phyloP scores from a whole-genome alignment of 2,113 vertebrate species.

The Leucopsar rothschildi region DNA sequence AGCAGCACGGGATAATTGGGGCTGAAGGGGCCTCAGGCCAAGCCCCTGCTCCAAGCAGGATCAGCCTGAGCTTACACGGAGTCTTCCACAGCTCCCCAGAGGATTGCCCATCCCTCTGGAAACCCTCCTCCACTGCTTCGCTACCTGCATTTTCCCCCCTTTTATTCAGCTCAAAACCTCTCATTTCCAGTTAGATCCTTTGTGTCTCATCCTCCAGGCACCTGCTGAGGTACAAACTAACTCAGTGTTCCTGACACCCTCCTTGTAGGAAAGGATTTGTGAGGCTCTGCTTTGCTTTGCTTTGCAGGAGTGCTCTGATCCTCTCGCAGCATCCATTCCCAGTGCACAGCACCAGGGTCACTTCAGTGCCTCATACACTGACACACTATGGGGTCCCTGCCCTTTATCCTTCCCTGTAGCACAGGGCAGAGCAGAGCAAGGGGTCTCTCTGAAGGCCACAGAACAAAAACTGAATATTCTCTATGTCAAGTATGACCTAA shows the following conservation, averaged over 20 bases:
- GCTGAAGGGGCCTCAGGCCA: background rate
- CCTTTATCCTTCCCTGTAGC: background rate
- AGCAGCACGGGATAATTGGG: accelerated
- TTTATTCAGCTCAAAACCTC: background rate
- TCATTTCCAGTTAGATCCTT: background rate
- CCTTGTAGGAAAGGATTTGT: accelerated
- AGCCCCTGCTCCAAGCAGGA: background rate
- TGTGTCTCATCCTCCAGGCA: background rate
- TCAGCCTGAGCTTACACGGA: background rate
- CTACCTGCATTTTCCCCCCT: background rate
- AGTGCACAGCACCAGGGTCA: background rate
- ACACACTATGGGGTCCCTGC: background rate
- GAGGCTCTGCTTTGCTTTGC: background rate
- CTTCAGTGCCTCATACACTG: accelerated
- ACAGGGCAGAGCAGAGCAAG: background rate
- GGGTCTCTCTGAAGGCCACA: background rate
- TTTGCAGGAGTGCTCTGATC: background rate
- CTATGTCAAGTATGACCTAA: background rate
- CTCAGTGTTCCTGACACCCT: background rate
- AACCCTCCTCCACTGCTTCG: background rate
- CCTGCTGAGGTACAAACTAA: background rate
- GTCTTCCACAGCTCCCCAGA: background rate
- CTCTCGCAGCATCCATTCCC: background rate
- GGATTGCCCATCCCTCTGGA: accelerated
- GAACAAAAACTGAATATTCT: background rate